phyloP scores from a whole-genome alignment of 2,888 invertebrate species.

The Adelognathus sp. region DNA sequence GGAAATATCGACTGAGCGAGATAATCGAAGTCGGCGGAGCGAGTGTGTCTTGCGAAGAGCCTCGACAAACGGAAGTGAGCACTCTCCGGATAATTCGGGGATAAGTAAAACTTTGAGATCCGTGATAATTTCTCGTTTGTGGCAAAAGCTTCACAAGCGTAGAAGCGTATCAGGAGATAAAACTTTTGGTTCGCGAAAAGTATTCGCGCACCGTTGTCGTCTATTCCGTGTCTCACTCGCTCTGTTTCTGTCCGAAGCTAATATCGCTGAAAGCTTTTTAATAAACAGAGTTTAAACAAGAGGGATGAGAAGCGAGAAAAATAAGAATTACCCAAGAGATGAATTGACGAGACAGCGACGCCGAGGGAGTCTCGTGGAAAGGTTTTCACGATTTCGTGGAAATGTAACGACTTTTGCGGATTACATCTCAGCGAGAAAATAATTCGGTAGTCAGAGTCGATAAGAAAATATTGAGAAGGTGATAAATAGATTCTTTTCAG shows the following conservation, averaged over 20 bases:
- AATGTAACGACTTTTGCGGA: no score
- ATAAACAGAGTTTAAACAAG: conserved; percentile 66
- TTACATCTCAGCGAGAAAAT: no score
- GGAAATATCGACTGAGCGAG: neutral
- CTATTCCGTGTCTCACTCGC: conserved; percentile 17
- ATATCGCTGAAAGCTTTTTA: conserved; percentile 74
- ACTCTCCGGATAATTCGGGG: conserved; percentile 10
- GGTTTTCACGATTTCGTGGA: no score
- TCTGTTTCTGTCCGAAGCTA: conserved; percentile 55
- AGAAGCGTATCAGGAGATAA: neutral
- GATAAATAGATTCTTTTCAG: no score
- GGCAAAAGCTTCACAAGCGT: neutral
- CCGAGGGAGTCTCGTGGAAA: neutral
- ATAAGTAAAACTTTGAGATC: conserved; percentile 28
- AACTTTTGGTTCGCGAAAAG: neutral
- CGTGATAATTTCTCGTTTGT: conserved; percentile 26
- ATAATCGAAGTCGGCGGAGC: conserved; percentile 11
- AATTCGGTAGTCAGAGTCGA: no score
- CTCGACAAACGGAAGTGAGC: conserved; percentile 27
- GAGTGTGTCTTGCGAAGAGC: neutral
- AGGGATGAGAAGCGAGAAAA: neutral
- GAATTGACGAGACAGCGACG: neutral
- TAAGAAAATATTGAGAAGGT: no score
- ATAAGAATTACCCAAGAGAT: neutral
- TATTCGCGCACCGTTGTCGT: neutral